Conservation (phyloP, 2,797 vertebrate species). For the Loris lydekkerianus region DNA sequence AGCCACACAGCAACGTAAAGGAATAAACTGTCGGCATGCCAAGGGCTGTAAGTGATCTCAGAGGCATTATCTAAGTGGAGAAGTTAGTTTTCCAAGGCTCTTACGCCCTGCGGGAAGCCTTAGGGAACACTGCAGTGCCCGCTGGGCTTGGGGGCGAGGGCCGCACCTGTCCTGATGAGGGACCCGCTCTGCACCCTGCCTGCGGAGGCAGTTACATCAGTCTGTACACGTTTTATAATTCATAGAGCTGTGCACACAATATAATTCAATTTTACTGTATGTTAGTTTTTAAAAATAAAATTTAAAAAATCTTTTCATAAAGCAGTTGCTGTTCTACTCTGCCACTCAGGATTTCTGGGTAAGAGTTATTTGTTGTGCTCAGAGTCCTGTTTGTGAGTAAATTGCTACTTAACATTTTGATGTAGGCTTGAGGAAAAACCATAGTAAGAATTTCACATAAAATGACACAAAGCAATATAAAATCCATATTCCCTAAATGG, state of each 20-base stretch:
- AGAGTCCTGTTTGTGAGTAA: not conserved
- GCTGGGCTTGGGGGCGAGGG: fast-evolving
- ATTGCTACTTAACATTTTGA: not conserved
- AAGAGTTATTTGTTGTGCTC: not conserved
- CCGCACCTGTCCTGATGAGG: fast-evolving
- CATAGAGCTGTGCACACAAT: not conserved
- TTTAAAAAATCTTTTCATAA: not conserved
- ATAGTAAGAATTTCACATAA: not conserved
- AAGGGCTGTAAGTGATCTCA: not conserved
- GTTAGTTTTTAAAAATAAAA: not conserved
- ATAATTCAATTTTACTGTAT: not conserved
- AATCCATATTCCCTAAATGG: not conserved
- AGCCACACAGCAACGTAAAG: fast-evolving
- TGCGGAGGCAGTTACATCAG: no score
- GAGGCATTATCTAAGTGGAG: not conserved
- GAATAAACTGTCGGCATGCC: not conserved
- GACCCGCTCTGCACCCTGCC: fast-evolving
- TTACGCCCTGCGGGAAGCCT: fast-evolving
- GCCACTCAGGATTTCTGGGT: not conserved
- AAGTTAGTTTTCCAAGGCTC: not conserved
- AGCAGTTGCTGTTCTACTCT: not conserved
- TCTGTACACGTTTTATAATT: not conserved
- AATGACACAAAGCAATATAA: not conserved
- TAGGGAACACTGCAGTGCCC: fast-evolving
- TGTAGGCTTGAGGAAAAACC: not conserved